Base-by-base conservation (phyloP, 2,797 vertebrate species). In the Xyrichtys novacula region DNA sequence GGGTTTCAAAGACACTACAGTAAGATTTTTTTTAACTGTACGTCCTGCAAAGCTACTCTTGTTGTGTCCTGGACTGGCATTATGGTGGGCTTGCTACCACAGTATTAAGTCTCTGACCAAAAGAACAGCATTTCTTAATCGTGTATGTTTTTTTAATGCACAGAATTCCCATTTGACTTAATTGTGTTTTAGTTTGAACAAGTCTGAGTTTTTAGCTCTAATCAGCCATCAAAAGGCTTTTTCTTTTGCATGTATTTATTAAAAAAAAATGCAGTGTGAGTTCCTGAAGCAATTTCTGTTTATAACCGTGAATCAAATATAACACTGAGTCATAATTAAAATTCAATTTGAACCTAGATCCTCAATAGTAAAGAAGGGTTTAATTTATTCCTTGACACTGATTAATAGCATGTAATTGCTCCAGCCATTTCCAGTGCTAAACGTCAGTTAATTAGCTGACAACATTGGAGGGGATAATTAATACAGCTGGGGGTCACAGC, bases 371-470 rank as follows among this genome's bases (percentile, higher is more conserved):
- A 91, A 38, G 62, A 64, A 53, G 52, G 59, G 43, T 85, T 85
- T 87, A 85, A 93, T 91, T 90, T 85, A 88, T 91, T 90, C 84
- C 71, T 78, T 64, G 60, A 78, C 70, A 64, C 84, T 92, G 87
- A 93, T 93, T 94, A 93, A 94, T 93, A 90, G 80, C 60, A 50
- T 81, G 16, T 81, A 91, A 90, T 89, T 86, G 81, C 89, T 78
- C 54, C 70, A 80, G 78, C 78, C 83, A 83, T 89, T 92, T 90
- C 81, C 85, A 63, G 77, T 81, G 78, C 86, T 93, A 92, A 94
- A 92, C 76, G 76, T 86, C 88, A 90, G 84, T 93, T 94, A 94
- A 93, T 94, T 93, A 92, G 88, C 88, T 72, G 85, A 92, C 88
- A 89, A 81, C 86, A 86, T 83, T 90, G 89, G 80, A 90, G 83